A percentile compares a stretch with the other conserved stretches of the same genome.
These are phyloP conservation scores for Hermaeophaga mercurialis DNA, from an alignment of 2,888 invertebrate genomes.

Conservation along the genomic window DNA sequence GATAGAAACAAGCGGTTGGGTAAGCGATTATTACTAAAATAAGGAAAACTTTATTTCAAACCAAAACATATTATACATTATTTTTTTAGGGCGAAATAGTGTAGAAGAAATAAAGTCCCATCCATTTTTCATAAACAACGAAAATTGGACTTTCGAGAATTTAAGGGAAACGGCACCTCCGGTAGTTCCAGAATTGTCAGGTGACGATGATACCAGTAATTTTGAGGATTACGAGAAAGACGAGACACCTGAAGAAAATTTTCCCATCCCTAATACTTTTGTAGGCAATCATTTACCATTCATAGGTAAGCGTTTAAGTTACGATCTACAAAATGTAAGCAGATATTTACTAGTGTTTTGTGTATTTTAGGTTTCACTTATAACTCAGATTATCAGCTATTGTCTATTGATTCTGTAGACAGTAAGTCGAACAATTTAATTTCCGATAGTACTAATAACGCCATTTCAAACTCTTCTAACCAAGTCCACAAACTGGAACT, in stretches of 20 bases:
- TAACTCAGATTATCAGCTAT: constrained; percentile 86
- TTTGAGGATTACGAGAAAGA: constrained; percentile 98
- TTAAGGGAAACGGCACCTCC: constrained; percentile 94
- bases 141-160: constrained; percentile 97
- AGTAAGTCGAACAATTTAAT: constrained; percentile 60
- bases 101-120: constrained; percentile 95
- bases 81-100: constrained; percentile 73
- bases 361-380: constrained; percentile 79
- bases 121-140: constrained; percentile 94
- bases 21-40: no score
- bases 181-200: constrained; percentile 91
- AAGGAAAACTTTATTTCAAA: no score
- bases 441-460: constrained; percentile 44
- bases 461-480: constrained; percentile 48
- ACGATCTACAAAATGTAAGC: no score
- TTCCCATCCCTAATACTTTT: constrained; percentile 96
- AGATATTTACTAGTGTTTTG: no score
- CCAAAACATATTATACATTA: no score
- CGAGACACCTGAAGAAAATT: constrained; percentile 89
- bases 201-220: constrained; percentile 98
- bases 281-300: constrained; percentile 98
- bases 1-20: constrained; percentile 65
- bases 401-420: constrained; percentile 69
- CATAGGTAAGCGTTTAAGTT: constrained; percentile 47
- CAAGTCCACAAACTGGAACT: constrained; percentile 72